Evolutionary conservation across 92 coral and sea anemone species (phyloP).

Genomic region (Zoanthus gigantus): DNA sequence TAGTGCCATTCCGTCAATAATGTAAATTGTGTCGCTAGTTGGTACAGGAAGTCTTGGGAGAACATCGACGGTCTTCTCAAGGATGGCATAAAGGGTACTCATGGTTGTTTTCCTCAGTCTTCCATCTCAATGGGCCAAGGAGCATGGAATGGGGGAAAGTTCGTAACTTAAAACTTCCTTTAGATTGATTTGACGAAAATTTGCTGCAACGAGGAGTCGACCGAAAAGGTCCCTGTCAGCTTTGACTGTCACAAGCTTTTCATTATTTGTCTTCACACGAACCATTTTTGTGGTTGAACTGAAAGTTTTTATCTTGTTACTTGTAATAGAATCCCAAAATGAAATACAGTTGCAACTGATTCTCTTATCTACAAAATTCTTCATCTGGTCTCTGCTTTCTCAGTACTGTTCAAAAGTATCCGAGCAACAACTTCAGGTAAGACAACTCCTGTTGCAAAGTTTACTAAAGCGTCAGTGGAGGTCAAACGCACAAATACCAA

Average conservation of each 20-base stretch:
- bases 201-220: constrained; percentile 44
- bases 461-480: not conserved
- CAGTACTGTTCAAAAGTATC: not conserved
- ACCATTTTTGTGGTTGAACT: constrained; percentile 25
- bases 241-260: constrained; percentile 31
- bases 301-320: constrained; percentile 21
- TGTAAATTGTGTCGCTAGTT: no score
- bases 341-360: constrained; percentile 23
- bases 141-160: constrained; percentile 32
- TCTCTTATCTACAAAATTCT: constrained; percentile 35
- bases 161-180: constrained; percentile 44
- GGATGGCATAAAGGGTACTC: not conserved
- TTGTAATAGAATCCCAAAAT: constrained; percentile 35
- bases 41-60: not conserved
- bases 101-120: constrained; percentile 38
- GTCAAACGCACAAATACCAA: no score
- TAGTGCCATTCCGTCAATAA: not conserved
- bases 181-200: constrained; percentile 36
- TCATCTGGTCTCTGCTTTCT: constrained; percentile 24
- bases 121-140: constrained; percentile 52
- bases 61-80: not conserved
- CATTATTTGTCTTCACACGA: not conserved
- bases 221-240: constrained; percentile 48
- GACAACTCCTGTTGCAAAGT: constrained; percentile 63
- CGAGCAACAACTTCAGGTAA: constrained; percentile 49